phyloP scores from a whole-genome alignment of 2,797 vertebrate species.

The Enteromius radiatus region DNA sequence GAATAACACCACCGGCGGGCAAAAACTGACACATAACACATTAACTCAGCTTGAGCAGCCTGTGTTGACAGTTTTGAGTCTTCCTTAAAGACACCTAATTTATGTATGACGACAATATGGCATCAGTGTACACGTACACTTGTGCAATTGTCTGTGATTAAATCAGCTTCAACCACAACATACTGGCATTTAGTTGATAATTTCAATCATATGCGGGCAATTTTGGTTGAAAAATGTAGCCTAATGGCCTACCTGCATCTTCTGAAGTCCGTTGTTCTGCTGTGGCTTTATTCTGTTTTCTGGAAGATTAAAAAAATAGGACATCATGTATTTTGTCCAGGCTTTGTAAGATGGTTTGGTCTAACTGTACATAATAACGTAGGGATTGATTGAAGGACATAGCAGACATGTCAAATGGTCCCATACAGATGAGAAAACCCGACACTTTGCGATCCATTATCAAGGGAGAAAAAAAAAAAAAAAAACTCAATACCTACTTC shows the following conservation, averaged over 20 bases:
- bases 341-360: not conserved
- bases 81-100: not conserved
- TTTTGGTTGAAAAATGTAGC: not conserved
- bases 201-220: not conserved
- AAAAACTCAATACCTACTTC: slow-evolving; percentile 45
- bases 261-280: not conserved
- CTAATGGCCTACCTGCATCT: not conserved
- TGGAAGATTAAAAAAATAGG: not conserved
- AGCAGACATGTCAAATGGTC: slow-evolving; percentile 8
- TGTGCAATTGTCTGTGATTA: not conserved
- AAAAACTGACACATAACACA: slow-evolving; percentile 36
- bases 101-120: not conserved
- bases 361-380: not conserved
- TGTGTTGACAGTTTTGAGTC: not conserved
- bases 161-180: not conserved
- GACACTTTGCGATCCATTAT: slow-evolving; percentile 30
- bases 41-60: slow-evolving; percentile 16
- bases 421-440: slow-evolving; percentile 1
- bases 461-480: slow-evolving; percentile 9
- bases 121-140: not conserved
- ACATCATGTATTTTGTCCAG: not conserved
- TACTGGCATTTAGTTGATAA: not conserved
- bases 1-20: slow-evolving; percentile 32
- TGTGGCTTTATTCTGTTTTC: not conserved
- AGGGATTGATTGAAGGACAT: not conserved